Conservation (phyloP, 2,888 invertebrate genomes). For the Heteromyza rotundicornis region DNA sequence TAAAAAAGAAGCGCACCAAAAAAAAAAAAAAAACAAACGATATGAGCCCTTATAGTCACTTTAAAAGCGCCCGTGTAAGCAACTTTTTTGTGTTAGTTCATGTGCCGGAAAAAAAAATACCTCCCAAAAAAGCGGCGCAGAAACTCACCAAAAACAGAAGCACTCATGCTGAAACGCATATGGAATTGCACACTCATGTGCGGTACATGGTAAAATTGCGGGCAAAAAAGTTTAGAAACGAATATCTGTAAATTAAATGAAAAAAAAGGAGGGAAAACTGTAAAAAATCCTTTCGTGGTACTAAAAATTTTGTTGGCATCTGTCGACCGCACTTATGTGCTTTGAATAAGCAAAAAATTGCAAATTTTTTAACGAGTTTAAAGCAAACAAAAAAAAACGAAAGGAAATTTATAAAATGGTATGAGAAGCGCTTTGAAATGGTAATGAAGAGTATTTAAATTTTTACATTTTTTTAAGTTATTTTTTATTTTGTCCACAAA, state of each 20-base stretch:
- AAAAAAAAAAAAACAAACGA: no score
- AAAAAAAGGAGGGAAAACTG: not conserved
- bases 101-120: no score
- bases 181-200: not conserved
- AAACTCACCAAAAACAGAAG: not conserved
- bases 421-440: no score
- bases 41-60: slow-evolving; percentile 5
- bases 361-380: no score
- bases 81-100: slow-evolving; percentile 1
- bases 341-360: not conserved
- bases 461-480: no score
- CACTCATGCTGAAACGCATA: slow-evolving; percentile 2
- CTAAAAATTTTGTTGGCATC: not conserved
- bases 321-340: slow-evolving; percentile 1
- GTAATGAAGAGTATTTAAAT: no score
- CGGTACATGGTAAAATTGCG: not conserved
- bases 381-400: no score
- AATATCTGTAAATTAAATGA: not conserved
- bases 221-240: not conserved
- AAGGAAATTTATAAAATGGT: no score
- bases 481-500: no score
- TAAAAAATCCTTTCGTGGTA: not conserved
- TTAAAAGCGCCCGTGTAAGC: slow-evolving; percentile 2
- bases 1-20: no score
- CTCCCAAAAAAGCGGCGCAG: no score